Percentiles rank a stretch among this genome's conserved stretches.
Evolutionary conservation across 2,888 invertebrate species (phyloP).

Genomic region (Limnephilus marmoratus): DNA sequence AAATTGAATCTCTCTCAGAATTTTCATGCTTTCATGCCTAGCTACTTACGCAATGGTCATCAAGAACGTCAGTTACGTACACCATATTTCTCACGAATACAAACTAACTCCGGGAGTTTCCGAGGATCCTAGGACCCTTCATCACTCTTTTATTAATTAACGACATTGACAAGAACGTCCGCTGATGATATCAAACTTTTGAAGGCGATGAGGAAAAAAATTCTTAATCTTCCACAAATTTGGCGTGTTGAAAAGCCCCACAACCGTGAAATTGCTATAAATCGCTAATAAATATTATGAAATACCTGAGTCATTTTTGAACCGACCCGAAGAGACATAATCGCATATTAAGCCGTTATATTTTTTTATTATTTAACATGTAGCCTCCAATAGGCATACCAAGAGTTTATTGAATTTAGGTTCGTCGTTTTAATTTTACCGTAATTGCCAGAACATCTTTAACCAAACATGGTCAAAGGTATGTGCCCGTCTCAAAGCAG

Average conservation of each 20-base stretch:
- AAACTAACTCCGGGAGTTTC: too few relatives aligned
- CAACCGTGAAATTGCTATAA: neutral
- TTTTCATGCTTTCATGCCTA: too few relatives aligned
- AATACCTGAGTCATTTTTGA: neutral
- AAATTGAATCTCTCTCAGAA: too few relatives aligned
- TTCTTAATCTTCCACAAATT: neutral
- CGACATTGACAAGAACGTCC: too few relatives aligned
- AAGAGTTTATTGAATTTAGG: slow-evolving; percentile 14
- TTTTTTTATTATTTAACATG: slow-evolving; percentile 16
- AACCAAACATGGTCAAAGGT: slow-evolving; percentile 1
- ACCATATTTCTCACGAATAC: too few relatives aligned
- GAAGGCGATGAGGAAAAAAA: neutral
- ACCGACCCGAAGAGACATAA: neutral
- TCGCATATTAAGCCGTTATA: slow-evolving; percentile 6
- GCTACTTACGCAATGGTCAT: too few relatives aligned
- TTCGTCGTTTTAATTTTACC: slow-evolving; percentile 18
- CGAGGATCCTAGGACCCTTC: too few relatives aligned
- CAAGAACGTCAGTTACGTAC: too few relatives aligned
- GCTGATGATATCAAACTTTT: too few relatives aligned
- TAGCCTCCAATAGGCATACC: neutral
- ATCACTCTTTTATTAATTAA: too few relatives aligned
- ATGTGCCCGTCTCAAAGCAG: neutral
- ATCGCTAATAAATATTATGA: neutral
- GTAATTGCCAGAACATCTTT: neutral
- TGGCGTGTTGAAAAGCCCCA: neutral